Base-by-base conservation (phyloP, 2,888 invertebrate species). In the Lasioglossum calceatum region DNA sequence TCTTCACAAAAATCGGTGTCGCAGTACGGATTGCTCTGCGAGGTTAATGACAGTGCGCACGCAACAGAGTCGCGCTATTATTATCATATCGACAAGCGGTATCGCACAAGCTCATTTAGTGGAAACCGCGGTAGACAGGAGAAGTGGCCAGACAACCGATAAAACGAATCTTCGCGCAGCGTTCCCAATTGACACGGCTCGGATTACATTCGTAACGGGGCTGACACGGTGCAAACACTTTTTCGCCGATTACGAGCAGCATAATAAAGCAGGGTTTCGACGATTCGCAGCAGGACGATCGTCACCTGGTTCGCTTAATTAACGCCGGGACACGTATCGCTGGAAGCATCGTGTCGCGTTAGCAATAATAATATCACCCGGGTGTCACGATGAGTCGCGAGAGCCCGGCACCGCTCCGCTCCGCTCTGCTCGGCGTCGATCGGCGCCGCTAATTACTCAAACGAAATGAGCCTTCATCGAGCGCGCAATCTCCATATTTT, bases 361-460 rank as follows among this genome's bases (percentile, higher is more conserved):
- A 71, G n/a, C 44, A 54, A 50, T 42, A 50, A 72, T 76, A 76
- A 71, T 61, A 76, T 61, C 82, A 42, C 8, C 61, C 23, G 27
- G 27, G 12, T n/a, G n/a, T 82, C 77, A 10, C 36, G 36, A 64
- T 19, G 27, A 32, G 23, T 14, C 32, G 16, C 54, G 23, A 54
- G 54, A 2, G 12, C 27, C 14, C 14, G 14, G 27, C 23, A 23
- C 19, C 50, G 50, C 50, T 44, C 44, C 14, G 44, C 47, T 54
- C 23, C 23, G 54, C 54, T 23, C 54, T 10, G 54, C 54, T 54
- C 54, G 3, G 2, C 23, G 23, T 23, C 67, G 19, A 12, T 19
- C 16, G 27, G 3, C 36, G 32, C 44, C 19, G n/a, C 77, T 78
- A 74, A 84, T 83, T 84, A 84, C 32, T 83, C 84, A 83, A 70